Evolutionary conservation across 2,888 invertebrate species (phyloP), one percentile per base, ranked within the genome.

Genomic region (Alentia gelatinosa): DNA sequence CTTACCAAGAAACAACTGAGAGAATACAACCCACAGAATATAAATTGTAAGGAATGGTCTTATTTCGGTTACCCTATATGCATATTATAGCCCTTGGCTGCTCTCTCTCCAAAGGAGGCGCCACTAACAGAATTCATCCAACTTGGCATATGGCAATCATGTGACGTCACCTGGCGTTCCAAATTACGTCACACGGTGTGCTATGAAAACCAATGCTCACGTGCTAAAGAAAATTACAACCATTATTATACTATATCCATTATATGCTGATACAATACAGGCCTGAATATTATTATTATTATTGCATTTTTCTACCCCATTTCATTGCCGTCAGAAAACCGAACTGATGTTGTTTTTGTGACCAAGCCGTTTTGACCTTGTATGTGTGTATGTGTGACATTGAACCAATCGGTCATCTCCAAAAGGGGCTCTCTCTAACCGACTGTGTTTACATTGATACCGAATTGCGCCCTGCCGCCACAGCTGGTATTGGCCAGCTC

Each of bases 211-310:
- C 19, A 79, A 79, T 79, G 79, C 79, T 35, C 79, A 79, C 37
- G 26, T 37, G 79, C 79, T 79, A 79, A n/a, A n/a, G n/a, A n/a
- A 56, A 79, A 79, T 79, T 79, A 12, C 79, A 35, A 79, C 35
- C 79, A 39, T 39, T 37, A 79, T 37, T 37, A 37, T 39, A 35
- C 75, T 63, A 63, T 63, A 23, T 3, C 12, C 3, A 68, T 68
- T 56, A 68, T 68, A 68, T 68, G n/a, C 68, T 68, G 30, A 68
- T 30, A 68, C 68, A 56, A 68, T 68, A 68, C 68, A 68, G 30
- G 68, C 68, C 68, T 68, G 4, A 47, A 47, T 47, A 47, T 47
- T 56, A 56, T 56, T n/a, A 56, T 56, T 9, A 56, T 5, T 68
- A 26, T 26, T 30, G 68, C 68, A 68, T 68, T 68, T 68, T 68